Evolutionary conservation across 2,888 invertebrate species (phyloP), one percentile per base, ranked within the genome.

Genomic region (Orthonevra nobilis): DNA sequence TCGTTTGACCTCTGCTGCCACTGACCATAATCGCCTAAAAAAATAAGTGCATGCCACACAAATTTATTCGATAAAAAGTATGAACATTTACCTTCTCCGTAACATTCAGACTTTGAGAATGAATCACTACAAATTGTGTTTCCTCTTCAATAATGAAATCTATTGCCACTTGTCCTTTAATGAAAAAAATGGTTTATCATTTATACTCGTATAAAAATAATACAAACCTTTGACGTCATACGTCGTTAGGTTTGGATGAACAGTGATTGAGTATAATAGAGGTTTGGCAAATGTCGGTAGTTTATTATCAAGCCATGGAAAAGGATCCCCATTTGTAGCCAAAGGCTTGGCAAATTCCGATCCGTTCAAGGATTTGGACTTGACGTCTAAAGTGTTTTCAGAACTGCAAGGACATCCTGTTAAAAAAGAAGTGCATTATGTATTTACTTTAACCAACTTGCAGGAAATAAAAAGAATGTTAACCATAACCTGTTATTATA

Each of bases 191-290:
- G 5, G 5, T 23, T 23, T n/a, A n/a, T n/a, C n/a, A n/a, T n/a
- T n/a, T n/a, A n/a, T n/a, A n/a, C n/a, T n/a, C n/a, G n/a, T n/a
- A n/a, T n/a, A n/a, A n/a, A 10, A 1, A 12, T 1, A 36, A n/a
- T 36, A 32, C n/a, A 73, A 89, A 94, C 97, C 98, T 91, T 94
- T 94, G 54, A 97, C 93, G 88, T 95, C 95, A 56, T 96, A 92
- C 12, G 96, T 96, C 42, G 97, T 96, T 63, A 98, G 90, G 88
- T 98, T 97, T 5, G 98, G 97, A 89, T 97, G 97, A 83, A 98
- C 92, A 89, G 95, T 95, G 64, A 98, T 91, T 86, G 94, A 94
- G 87, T 98, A 98, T 82, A 95, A 93, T 83, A 93, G 91, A 9
- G 97, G 97, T 85, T 92, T 92, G 36, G 94, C 92, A 86, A 92